These are phyloP conservation scores for Pollenia amentaria DNA, from an alignment of 2,888 invertebrate genomes.

Conservation along the genomic window DNA sequence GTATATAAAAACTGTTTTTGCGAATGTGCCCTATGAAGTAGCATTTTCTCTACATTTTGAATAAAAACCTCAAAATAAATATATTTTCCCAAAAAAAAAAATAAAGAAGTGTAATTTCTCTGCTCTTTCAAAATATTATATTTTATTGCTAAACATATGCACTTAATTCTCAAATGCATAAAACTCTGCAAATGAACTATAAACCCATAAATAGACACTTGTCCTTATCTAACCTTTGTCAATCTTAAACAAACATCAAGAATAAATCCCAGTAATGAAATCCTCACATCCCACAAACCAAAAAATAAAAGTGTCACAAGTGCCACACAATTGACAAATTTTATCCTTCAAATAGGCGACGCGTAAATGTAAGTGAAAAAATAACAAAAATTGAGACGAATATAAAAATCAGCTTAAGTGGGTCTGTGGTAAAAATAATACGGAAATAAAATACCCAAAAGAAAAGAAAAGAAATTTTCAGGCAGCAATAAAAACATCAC, in stretches of 20 bases:
- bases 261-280: conserved; percentile 34
- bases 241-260: conserved; percentile 52
- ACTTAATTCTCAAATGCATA: conserved; percentile 27
- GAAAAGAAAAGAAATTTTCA: conserved; percentile 36
- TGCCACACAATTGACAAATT: conserved; percentile 59
- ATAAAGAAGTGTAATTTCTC: too few relatives aligned
- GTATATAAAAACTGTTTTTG: too few relatives aligned
- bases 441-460: conserved; percentile 68
- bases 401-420: conserved; percentile 62
- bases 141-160: conserved; percentile 20
- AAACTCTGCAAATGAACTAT: conserved; percentile 18
- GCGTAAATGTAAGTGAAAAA: conserved; percentile 56
- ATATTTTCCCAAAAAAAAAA: too few relatives aligned
- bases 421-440: conserved; percentile 63
- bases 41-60: too few relatives aligned
- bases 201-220: conserved; percentile 43
- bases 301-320: conserved; percentile 62
- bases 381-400: conserved; percentile 26
- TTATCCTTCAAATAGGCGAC: conserved; percentile 56
- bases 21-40: too few relatives aligned
- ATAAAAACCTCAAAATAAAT: too few relatives aligned
- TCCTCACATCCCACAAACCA: background rate
- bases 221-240: conserved; percentile 36
- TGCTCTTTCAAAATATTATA: too few relatives aligned
- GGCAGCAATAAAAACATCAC: conserved; percentile 64